Conservation (phyloP, 2,888 invertebrate species). For the Hermaeophaga mercurialis region DNA sequence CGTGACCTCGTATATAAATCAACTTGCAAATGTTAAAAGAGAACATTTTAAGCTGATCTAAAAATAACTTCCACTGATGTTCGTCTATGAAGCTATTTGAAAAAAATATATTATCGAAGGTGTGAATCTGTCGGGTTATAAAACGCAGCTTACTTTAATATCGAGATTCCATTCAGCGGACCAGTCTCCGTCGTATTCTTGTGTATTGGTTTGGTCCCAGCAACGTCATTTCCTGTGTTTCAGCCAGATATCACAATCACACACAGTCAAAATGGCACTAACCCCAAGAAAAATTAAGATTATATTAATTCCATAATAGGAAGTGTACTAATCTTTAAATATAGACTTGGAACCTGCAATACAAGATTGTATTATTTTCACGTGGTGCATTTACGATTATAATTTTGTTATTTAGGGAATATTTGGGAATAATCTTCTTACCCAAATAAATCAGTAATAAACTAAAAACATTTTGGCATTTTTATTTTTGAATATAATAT, state of each 20-base stretch:
- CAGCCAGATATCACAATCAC: conserved; percentile 16
- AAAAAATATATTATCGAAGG: conserved; percentile 3
- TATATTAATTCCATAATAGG: no score
- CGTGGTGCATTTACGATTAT: no score
- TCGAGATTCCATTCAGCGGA: conserved; percentile 19
- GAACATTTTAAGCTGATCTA: background rate
- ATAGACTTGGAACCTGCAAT: no score
- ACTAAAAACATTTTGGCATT: no score
- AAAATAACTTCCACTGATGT: background rate
- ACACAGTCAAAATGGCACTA: no score
- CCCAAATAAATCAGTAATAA: no score
- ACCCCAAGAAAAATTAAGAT: no score
- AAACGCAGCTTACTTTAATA: conserved; percentile 9
- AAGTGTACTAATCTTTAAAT: no score
- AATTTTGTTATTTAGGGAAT: no score
- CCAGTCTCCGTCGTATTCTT: conserved; percentile 16
- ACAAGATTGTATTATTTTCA: no score
- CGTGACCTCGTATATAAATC: background rate
- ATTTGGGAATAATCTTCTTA: no score
- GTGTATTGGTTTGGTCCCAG: conserved; percentile 21
- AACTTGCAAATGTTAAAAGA: background rate
- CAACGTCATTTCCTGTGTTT: conserved; percentile 28
- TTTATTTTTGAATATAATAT: no score
- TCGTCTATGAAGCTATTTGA: background rate
- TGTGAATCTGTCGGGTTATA: conserved; percentile 9